Percentiles rank a stretch among this genome's conserved stretches.
Evolutionary conservation across 2,113 vertebrate genomes (phyloP).

Genomic region (Coregonus clupeaformis): DNA sequence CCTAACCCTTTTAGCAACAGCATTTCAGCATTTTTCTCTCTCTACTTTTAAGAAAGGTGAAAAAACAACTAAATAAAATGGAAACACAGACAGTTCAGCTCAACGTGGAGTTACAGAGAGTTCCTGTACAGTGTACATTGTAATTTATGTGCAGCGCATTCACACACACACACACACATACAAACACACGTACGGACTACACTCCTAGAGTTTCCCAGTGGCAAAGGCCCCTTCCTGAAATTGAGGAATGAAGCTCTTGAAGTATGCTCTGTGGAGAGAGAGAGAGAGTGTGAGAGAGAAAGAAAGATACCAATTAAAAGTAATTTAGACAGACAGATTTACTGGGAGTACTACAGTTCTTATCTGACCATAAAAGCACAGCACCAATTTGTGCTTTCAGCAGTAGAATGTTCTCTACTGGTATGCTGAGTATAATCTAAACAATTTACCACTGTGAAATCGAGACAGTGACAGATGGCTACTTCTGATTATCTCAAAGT

Average conservation of each 20-base stretch:
- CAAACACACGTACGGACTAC: no score
- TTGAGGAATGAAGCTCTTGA: constrained; percentile 96
- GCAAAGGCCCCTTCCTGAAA: constrained; percentile 98
- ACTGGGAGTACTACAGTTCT: background rate
- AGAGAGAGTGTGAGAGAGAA: background rate
- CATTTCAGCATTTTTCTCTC: background rate
- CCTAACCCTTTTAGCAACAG: background rate
- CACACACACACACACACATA: background rate
- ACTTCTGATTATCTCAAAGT: background rate
- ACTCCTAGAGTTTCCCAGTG: constrained; percentile 91
- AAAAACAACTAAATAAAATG: background rate
- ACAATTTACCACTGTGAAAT: background rate
- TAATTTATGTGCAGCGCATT: background rate
- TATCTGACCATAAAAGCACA: background rate
- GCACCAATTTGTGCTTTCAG: background rate
- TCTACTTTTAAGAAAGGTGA: background rate
- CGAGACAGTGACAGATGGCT: background rate
- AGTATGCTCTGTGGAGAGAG: constrained; percentile 81
- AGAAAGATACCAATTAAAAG: background rate
- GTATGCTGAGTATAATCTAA: background rate
- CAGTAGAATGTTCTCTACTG: background rate
- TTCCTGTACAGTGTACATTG: background rate
- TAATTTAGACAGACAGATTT: constrained; percentile 1
- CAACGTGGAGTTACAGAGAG: background rate
- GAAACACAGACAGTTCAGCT: background rate